Evolutionary conservation across 2,113 vertebrate species (phyloP).

Genomic region (Gymnarchus niloticus): DNA sequence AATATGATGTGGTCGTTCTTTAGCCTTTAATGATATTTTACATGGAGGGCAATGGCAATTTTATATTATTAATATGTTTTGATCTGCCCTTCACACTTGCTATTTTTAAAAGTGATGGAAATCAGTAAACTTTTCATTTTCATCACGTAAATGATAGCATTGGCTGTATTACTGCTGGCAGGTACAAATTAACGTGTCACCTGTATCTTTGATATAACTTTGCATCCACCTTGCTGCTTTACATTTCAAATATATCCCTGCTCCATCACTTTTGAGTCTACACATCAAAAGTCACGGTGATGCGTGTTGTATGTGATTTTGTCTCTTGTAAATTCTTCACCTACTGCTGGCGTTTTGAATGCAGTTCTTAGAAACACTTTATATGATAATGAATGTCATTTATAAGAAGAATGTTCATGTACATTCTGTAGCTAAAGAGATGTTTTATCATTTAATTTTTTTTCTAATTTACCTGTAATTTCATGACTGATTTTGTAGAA

Average conservation of each 20-base stretch:
- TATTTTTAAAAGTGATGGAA: neutral
- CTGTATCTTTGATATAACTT: constrained; percentile 36
- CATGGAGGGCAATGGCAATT: neutral
- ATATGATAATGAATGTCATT: neutral
- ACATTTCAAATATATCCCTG: constrained; percentile 27
- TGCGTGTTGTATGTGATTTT: neutral
- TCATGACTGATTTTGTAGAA: neutral
- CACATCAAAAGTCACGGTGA: neutral
- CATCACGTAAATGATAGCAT: constrained; percentile 30
- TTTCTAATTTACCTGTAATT: neutral
- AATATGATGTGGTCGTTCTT: neutral
- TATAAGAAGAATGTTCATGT: neutral
- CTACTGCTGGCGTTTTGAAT: neutral
- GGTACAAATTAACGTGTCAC: constrained; percentile 40
- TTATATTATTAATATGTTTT: constrained; percentile 8
- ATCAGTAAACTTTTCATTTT: constrained; percentile 26
- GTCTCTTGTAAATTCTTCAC: neutral
- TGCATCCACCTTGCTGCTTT: constrained; percentile 22
- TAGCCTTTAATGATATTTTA: neutral
- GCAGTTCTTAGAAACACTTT: neutral
- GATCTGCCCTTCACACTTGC: neutral
- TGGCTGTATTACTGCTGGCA: constrained; percentile 35
- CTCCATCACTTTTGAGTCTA: constrained; percentile 19
- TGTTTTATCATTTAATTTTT: neutral
- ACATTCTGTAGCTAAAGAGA: neutral